A percentile compares a stretch with the other conserved stretches of the same genome.
phyloP scores from a whole-genome alignment of 1,140 invertebrate species.

The Drosophila aff. region DNA sequence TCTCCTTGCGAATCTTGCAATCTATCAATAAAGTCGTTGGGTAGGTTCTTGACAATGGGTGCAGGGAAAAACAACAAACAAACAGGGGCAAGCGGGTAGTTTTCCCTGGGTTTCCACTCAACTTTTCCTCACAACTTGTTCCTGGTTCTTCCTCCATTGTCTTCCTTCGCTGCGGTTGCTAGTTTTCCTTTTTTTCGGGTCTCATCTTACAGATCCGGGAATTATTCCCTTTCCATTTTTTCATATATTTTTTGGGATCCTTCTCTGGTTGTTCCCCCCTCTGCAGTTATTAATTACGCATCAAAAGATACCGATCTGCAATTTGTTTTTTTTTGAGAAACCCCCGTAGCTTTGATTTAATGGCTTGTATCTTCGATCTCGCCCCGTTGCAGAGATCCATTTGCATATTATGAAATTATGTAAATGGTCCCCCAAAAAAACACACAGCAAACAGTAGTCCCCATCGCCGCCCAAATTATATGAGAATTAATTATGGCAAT shows the following conservation, averaged over 20 bases:
- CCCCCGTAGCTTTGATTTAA: constrained; percentile 54
- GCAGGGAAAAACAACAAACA: constrained; percentile 44
- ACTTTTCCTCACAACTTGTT: constrained; percentile 68
- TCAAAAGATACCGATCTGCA: constrained; percentile 79
- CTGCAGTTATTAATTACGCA: constrained; percentile 77
- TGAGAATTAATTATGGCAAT: constrained; percentile 68
- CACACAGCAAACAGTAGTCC: constrained; percentile 29
- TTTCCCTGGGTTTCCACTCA: constrained; percentile 48
- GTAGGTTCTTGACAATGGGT: constrained; percentile 37
- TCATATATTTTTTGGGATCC: constrained; percentile 16
- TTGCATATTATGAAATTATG: constrained; percentile 76
- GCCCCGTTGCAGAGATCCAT: constrained; percentile 27
- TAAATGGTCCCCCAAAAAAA: constrained; percentile 39
- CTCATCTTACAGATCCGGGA: constrained; percentile 62
- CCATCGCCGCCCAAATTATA: constrained; percentile 32
- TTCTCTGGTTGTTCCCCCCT: constrained; percentile 30
- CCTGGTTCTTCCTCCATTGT: constrained; percentile 19
- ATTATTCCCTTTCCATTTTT: constrained; percentile 2
- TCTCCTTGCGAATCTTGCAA: constrained; percentile 66
- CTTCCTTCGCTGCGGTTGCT: constrained; percentile 62
- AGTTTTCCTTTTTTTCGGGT: constrained; percentile 48
- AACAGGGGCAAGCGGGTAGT: constrained; percentile 7
- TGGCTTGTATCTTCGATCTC: constrained; percentile 69
- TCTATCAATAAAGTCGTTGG: constrained; percentile 76
- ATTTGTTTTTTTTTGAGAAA: constrained; percentile 49